Evolutionary conservation across 1,140 invertebrate genomes (phyloP), one percentile per base, ranked within the genome.

Genomic region (Drosophila chauvacae): DNA sequence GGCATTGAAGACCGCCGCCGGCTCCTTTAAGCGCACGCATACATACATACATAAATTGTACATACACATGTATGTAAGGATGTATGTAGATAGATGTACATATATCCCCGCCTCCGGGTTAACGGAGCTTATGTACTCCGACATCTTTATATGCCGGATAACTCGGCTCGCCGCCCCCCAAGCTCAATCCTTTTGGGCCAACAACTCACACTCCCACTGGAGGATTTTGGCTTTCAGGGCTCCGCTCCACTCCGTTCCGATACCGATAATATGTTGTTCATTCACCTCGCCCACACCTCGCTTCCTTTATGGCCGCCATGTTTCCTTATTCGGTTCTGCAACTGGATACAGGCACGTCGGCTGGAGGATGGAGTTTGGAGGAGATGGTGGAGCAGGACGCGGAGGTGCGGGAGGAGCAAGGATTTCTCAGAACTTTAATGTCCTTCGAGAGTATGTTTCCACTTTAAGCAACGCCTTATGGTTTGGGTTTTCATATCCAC

Each of bases 201-300:
- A 39, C 53, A 56, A 39, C 53, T 56, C 58, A 64, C 53, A 66
- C 61, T 65, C 35, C 61, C 42, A 63, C 14, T 33, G 23, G 55
- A 58, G 71, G 61, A 57, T 77, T 80, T 66, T 69, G 76, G 60
- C 68, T 80, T 77, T 59, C 66, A 78, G 65, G 66, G 64, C 76
- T 82, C 33, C 30, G 10, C 28, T 23, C 47, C 18, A 10, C 59
- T 37, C 48, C 48, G 18, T 16, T 64, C 18, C 59, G 44, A 41
- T 82, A 51, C 72, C 83, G 72, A 87, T 86, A 86, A 87, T 72
- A 77, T 82, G 71, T 87, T 87, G 84, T 83, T 80, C 84, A 87
- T 87, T 87, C 84, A 87, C 84, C 84, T 87, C 81, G 42, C 77
- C 77, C 68, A 74, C 53, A 66, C 66, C 77, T 39, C 39, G 56